Evolutionary conservation across 2,888 invertebrate genomes (phyloP).

Genomic region (Tillus elongatus): DNA sequence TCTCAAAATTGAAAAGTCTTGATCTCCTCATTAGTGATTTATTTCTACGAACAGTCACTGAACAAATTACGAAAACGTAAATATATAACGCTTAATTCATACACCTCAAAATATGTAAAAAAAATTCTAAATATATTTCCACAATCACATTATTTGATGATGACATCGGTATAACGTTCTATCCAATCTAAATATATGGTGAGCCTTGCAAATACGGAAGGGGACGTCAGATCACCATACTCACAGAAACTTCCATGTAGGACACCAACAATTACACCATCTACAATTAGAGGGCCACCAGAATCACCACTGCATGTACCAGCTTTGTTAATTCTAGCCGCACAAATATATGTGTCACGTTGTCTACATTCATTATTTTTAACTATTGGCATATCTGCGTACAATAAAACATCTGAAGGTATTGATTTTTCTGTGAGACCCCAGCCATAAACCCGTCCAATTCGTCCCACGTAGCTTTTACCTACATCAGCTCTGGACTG

Average conservation of each 20-base stretch:
- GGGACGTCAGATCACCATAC: background rate
- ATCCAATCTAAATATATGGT: conserved; percentile 2
- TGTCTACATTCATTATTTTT: too few species aligned
- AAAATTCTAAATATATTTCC: too few species aligned
- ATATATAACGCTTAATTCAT: too few species aligned
- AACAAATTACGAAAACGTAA: too few species aligned
- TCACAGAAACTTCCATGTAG: background rate
- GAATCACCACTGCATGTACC: background rate
- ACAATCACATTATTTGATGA: too few species aligned
- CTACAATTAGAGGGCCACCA: background rate
- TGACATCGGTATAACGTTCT: background rate
- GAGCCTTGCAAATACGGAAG: background rate
- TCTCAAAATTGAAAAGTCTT: too few species aligned
- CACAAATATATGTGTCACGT: background rate
- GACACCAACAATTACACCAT: background rate
- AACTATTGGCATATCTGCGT: background rate
- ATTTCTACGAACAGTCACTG: too few species aligned
- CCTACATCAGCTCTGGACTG: background rate
- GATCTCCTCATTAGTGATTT: too few species aligned
- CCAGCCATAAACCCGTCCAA: conserved; percentile 1
- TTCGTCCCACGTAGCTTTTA: background rate
- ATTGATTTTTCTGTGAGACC: background rate
- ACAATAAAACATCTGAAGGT: background rate
- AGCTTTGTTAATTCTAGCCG: background rate
- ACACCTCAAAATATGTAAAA: too few species aligned